A percentile compares a stretch with the other conserved stretches of the same genome.
phyloP scores from a whole-genome alignment of 2,888 invertebrate genomes.

The Cabera pusaria region DNA sequence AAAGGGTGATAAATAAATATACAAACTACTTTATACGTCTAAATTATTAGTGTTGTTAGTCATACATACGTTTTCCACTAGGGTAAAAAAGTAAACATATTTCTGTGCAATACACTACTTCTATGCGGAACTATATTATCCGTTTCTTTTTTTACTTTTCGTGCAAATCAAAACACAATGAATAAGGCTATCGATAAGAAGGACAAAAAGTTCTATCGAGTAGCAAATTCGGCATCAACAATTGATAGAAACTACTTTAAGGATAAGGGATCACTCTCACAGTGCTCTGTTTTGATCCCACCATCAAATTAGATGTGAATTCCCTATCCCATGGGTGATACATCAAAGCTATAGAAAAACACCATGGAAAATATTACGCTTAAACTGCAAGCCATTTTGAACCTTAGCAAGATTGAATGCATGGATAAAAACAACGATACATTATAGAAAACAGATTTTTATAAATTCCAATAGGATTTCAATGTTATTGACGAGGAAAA shows the following conservation, averaged over 20 bases:
- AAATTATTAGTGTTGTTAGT: too few relatives aligned
- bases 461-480: neutral
- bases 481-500: too few relatives aligned
- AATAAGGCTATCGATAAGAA: too few relatives aligned
- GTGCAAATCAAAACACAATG: too few relatives aligned
- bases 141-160: too few relatives aligned
- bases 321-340: constrained; percentile 51
- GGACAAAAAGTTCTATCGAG: constrained; percentile 8
- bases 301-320: constrained; percentile 56
- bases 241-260: constrained; percentile 27
- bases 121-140: too few relatives aligned
- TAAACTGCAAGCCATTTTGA: constrained; percentile 24
- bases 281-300: constrained; percentile 47
- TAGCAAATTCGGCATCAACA: constrained; percentile 24
- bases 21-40: too few relatives aligned
- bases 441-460: neutral
- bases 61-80: too few relatives aligned
- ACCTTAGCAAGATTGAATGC: constrained; percentile 18
- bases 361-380: constrained; percentile 25
- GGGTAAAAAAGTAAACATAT: too few relatives aligned
- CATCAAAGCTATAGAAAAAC: constrained; percentile 49
- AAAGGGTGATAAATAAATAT: too few relatives aligned
- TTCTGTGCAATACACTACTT: too few relatives aligned
- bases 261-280: constrained; percentile 36
- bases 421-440: neutral